A percentile compares a stretch with the other conserved stretches of the same genome.
Conservation (phyloP, 2,113 vertebrate genomes). For the Oncorhynchus kisutch region DNA sequence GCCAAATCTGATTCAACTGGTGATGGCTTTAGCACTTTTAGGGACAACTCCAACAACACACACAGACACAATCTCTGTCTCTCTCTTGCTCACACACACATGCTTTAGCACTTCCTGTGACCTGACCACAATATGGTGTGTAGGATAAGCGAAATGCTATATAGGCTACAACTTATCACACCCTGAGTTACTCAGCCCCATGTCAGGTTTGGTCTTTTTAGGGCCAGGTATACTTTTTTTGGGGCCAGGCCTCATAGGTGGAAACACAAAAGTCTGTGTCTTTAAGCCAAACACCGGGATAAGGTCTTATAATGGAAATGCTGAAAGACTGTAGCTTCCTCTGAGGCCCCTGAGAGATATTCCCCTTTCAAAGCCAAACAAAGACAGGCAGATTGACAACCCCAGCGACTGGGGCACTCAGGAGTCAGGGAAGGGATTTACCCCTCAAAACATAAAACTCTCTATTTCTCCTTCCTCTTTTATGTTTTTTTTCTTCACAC, state of each 20-base stretch:
- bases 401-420: background rate
- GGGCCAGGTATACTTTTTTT: background rate
- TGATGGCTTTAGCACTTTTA: background rate
- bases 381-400: background rate
- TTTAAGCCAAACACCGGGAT: background rate
- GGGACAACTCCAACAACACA: background rate
- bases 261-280: background rate
- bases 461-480: slow-evolving; percentile 29
- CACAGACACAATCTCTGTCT: background rate
- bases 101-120: background rate
- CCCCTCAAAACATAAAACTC: slow-evolving; percentile 39
- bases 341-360: background rate
- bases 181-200: background rate
- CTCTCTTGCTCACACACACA: slow-evolving; percentile 1
- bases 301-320: background rate
- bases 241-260: background rate
- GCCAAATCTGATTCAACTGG: slow-evolving; percentile 3
- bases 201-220: background rate
- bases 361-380: background rate
- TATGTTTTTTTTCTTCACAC: slow-evolving; percentile 39
- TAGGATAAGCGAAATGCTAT: background rate
- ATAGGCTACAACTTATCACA: background rate
- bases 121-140: too few species aligned
- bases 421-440: background rate
- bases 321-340: background rate